Percentiles rank a stretch among this genome's conserved stretches.
These are phyloP conservation scores for Oncopodura yosiiana DNA, from an alignment of 1,140 invertebrate species.

Conservation along the genomic window DNA sequence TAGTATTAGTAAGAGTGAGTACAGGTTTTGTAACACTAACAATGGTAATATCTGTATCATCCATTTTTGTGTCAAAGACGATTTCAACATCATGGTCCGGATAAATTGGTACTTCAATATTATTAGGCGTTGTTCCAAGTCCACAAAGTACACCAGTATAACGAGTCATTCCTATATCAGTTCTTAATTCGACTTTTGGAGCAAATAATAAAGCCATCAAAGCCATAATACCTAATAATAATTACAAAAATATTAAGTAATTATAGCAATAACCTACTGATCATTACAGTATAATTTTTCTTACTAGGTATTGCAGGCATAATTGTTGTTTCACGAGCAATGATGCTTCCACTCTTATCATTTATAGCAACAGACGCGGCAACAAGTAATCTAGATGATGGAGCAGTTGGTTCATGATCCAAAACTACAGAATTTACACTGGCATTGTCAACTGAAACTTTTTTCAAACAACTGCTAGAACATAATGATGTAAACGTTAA, in stretches of 20 bases:
- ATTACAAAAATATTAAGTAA: too few species aligned
- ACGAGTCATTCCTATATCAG: slow-evolving; percentile 44
- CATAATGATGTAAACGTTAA: slow-evolving; percentile 54
- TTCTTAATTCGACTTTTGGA: slow-evolving; percentile 61
- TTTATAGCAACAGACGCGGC: slow-evolving; percentile 20
- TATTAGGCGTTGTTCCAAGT: slow-evolving; percentile 53
- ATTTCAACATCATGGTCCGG: slow-evolving; percentile 76
- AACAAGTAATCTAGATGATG: slow-evolving; percentile 28
- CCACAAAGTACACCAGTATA: slow-evolving; percentile 73
- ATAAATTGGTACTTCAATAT: slow-evolving; percentile 45
- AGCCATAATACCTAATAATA: slow-evolving; percentile 66
- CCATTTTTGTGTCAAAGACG: slow-evolving; percentile 59
- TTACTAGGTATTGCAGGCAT: slow-evolving; percentile 77
- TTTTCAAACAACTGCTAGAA: slow-evolving; percentile 45
- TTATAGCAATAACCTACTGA: too few species aligned
- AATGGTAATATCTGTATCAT: slow-evolving; percentile 51
- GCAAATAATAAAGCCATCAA: slow-evolving; percentile 69
- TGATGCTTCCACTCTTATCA: slow-evolving; percentile 20
- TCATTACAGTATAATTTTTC: too few species aligned
- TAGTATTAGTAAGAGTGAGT: background rate
- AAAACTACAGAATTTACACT: slow-evolving; percentile 80
- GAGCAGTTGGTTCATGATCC: slow-evolving; percentile 64
- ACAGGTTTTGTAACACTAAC: slow-evolving; percentile 39
- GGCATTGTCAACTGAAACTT: slow-evolving; percentile 52
- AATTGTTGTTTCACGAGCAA: slow-evolving; percentile 58